Percentiles rank a stretch among this genome's conserved stretches.
phyloP scores from a whole-genome alignment of 64 coral and sea anemone genomes.

The Stylophora pistillata region DNA sequence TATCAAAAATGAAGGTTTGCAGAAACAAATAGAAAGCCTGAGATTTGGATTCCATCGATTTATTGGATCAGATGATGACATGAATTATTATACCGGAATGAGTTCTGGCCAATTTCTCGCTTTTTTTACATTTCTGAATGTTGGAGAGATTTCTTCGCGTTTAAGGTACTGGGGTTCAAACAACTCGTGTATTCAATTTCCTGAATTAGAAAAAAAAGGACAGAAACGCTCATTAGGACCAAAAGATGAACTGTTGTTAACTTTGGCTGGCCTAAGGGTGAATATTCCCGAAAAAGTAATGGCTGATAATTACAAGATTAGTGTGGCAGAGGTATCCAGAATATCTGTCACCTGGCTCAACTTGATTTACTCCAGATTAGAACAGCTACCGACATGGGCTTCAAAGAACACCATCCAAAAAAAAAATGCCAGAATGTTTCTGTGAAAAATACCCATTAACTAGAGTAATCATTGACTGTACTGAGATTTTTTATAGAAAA shows the following conservation, averaged over 20 bases:
- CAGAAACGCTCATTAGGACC: conserved; percentile 40
- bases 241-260: conserved; percentile 48
- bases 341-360: conserved; percentile 60
- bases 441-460: conserved; percentile 47
- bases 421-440: conserved; percentile 64
- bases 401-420: conserved; percentile 46
- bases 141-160: conserved; percentile 26
- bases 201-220: conserved; percentile 42
- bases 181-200: conserved; percentile 14
- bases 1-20: no score
- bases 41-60: no score
- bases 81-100: no score
- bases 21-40: no score
- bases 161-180: conserved; percentile 73
- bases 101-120: conserved; percentile 54
- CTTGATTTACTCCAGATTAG: conserved; percentile 58
- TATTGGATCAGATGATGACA: no score
- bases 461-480: conserved; percentile 55
- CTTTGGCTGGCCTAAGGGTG: conserved; percentile 43
- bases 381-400: conserved; percentile 60
- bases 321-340: conserved; percentile 31
- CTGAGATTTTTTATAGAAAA: conserved; percentile 65
- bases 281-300: conserved; percentile 67
- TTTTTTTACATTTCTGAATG: conserved; percentile 47
- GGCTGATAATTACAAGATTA: conserved; percentile 48